Base-by-base conservation (phyloP, 2,797 vertebrate genomes). In the Microcaecilia unicolor region DNA sequence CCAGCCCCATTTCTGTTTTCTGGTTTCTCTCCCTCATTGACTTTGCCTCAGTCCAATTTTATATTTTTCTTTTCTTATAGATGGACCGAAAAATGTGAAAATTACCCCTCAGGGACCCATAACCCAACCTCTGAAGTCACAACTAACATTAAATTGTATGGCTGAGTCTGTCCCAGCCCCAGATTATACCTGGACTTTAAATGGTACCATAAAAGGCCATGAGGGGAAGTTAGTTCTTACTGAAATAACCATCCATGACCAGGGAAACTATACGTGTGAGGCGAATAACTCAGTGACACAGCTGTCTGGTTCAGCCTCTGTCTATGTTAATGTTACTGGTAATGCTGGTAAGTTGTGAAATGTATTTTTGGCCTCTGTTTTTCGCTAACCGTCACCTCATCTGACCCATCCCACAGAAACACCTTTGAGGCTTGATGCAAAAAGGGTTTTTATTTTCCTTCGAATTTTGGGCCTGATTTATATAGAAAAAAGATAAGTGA, bases 221-320 rank as follows among this genome's bases (percentile, higher is more conserved):
- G 1, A 1, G 0, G 34, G 32, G 2, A 8, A 25, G 9, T 22
- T 15, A 5, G 31, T 52, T 29, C 4, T 3, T 10, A 16, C 37
- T 2, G 1, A 1, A 4, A 21, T 30, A 19, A 18, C 33, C 14
- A 30, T 22, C 45, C 18, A 24, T 5, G 15, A 51, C 5, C 6
- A 16, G 20, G 51, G 60, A 3, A 7, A 8, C 31, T 51, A 48
- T 16, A 44, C 3, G 22, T 64, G 57, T 38, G 30, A 9, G 2
- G 51, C 35, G 19, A n/a, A 2, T 12, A 61, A 63, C 26, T 2
- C 10, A 2, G 4, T 18, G n/a, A 44, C 43, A 1, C 1, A 2
- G 2, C 17, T 15, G 23, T 4, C 25, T 28, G 4, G 0, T 11
- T 44, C 20, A 0, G 10, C 13, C n/a, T 41, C 30, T 1, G 34